Base-by-base conservation (phyloP, 2,797 vertebrate species). In the Trachurus trachurus region DNA sequence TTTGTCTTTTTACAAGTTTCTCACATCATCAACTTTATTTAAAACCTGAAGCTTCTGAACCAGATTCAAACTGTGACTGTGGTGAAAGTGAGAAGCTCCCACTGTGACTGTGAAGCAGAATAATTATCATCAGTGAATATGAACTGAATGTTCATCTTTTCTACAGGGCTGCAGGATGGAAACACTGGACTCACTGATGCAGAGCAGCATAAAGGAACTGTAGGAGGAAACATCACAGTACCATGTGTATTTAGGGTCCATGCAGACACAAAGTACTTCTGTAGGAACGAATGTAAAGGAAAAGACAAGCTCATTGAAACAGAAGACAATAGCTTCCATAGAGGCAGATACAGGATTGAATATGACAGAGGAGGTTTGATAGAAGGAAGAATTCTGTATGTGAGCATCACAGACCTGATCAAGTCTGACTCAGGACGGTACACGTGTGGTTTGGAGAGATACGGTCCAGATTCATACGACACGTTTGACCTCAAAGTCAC, bases 321-420 rank as follows among this genome's bases (percentile, higher is more conserved):
- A 0, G 0, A 10, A 0, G 0, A 0, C 0, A 0, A 1, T 0
- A 21, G 3, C 16, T 17, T 0, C 66, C 3, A 52, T 5, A 39
- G 8, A 0, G 87, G 21, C 29, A 70, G 88, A 77, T 89, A 86
- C 74, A 71, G 61, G 56, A 75, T 88, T 16, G 0, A 1, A 4
- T 81, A 84, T 44, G 0, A 1, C 15, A 0, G 26, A 31, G 1
- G 2, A 37, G 1, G 2, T 26, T 26, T 3, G n/a, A n/a, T n/a
- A n/a, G n/a, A n/a, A 26, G 3, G 26, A 31, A n/a, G n/a, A n/a
- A 0, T 15, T 37, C 0, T 86, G 12, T 0, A 34, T 58, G 86
- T 87, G 81, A 84, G 21, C 74, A 84, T 91, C 86, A 78, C 22
- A 40, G 16, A 74, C 0, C 62, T 89, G 77, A 78, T 0, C 0